Base-by-base conservation (phyloP, 2,113 vertebrate genomes). In the Neopipo cinnamomea region DNA sequence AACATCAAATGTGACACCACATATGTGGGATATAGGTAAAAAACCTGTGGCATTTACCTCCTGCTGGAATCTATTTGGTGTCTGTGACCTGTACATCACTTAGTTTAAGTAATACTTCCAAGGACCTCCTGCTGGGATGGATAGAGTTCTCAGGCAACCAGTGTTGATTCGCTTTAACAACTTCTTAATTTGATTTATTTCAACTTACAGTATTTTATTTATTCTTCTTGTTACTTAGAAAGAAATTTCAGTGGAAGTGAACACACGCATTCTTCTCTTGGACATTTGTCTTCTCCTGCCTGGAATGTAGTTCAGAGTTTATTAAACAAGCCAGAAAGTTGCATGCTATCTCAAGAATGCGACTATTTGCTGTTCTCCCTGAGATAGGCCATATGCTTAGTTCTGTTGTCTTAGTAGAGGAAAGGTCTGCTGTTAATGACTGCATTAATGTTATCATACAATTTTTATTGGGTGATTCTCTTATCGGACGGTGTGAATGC, bases 311-410 rank as follows among this genome's bases (percentile, higher is more conserved):
- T 61, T 93, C 37, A 59, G 68, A 83, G 82, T 93, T 97, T 96
- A 88, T 92, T 73, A 95, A 94, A 68, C 42, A 93, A 90, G 78
- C 65, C 89, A 96, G 85, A 95, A 96, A 89, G 84, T 47, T 67
- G 77, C 66, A 65, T 75, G 73, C 89, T 91, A 66, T 95, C 79
- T 93, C 62, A 96, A 70, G 89, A 95, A 96, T 95, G 95, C 74
- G 75, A 15, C 79, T 93, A n/a, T 94, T 95, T 94, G 62, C 92
- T 84, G 1, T 75, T 94, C 81, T 91, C 22, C 65, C 84, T 93
- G 85, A 96, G 59, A 91, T 87, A 67, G 61, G 84, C 92, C 88
- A 61, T 94, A 46, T 87, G 92, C 88, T 86, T 66, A 6, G 56
- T 72, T 94, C 47, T 35, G 66, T 47, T 95, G 67, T 25, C 47